A percentile compares a stretch with the other conserved stretches of the same genome.
Evolutionary conservation across 2,797 vertebrate genomes (phyloP).

Genomic region (Megalops cyprinoides): DNA sequence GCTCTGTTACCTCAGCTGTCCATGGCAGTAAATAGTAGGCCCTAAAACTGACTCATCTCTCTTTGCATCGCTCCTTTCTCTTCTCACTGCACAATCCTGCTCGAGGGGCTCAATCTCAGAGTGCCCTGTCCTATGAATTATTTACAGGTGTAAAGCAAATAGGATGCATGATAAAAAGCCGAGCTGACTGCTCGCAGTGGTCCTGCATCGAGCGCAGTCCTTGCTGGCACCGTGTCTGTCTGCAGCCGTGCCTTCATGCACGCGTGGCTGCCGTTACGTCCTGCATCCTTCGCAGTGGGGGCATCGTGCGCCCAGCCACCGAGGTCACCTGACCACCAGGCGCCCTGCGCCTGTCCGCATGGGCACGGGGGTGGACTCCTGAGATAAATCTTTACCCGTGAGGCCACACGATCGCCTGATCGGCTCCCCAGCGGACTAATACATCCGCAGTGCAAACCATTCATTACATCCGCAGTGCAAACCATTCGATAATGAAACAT

Average conservation of each 20-base stretch:
- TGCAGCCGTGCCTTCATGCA: not conserved
- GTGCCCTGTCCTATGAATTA: constrained; percentile 7
- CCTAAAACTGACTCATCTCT: not conserved
- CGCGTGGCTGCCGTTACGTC: not conserved
- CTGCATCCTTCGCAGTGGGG: not conserved
- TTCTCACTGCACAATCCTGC: not conserved
- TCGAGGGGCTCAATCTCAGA: not conserved
- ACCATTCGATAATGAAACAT: not conserved
- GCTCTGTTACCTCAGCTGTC: not conserved
- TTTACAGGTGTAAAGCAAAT: not conserved
- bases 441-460: not conserved
- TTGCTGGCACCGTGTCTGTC: not conserved
- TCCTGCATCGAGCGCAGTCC: not conserved
- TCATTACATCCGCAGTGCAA: constrained; percentile 1
- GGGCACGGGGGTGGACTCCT: not conserved
- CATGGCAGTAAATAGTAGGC: not conserved
- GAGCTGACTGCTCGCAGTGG: not conserved
- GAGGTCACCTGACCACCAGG: not conserved
- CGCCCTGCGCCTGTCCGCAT: not conserved
- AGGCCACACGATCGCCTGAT: not conserved
- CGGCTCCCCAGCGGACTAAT: no score
- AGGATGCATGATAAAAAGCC: not conserved
- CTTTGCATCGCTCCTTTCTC: not conserved
- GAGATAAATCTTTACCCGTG: not conserved
- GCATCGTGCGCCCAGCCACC: not conserved